Base-by-base conservation (phyloP, 1,140 invertebrate genomes). In the Oscheius sp. region DNA sequence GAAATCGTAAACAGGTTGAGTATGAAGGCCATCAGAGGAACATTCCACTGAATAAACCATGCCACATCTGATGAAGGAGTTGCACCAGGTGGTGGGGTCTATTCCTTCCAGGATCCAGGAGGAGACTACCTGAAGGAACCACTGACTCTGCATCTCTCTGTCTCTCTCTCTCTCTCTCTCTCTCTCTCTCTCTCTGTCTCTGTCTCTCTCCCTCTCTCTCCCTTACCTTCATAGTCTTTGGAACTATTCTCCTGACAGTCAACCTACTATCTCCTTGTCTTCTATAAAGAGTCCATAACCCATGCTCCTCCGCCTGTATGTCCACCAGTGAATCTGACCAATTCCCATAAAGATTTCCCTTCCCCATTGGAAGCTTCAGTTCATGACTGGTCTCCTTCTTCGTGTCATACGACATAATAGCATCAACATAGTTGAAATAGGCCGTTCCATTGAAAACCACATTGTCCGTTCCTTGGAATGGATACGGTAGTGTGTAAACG, bases 401-500 rank as follows among this genome's bases (percentile, higher is more conserved):
- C 15, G 23, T 18, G 26, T 63, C 35, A 26, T 63, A 34, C 18
- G 61, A 7, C 35, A 63, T 32, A 32, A 63, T 10, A 36, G 15
- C 32, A 34, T 63, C 36, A 26, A n/a, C 61, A 38, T 26, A 32
- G 61, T 34, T 42, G 36, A 36, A 63, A 26, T n/a, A 63, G 61
- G 26, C 18, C 13, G 26, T 63, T n/a, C 61, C 32, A 26, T 63
- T 63, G 26, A 36, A 63, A 10, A 63, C 61, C 15, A 32, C 23
- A 13, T n/a, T 63, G 36, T 63, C 61, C 4, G 61, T 63, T 26
- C 61, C 61, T 63, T 42, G 61, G 36, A 63, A 63, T 13, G 61
- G 26, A 34, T 36, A 36, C 15, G 61, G 61, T 26, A 63, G 31
- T n/a, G 61, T 63, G 61, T 63, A 63, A 26, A 63, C 32, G 10